Base-by-base conservation (phyloP, 2,113 vertebrate species). In the Condylura cristata region DNA sequence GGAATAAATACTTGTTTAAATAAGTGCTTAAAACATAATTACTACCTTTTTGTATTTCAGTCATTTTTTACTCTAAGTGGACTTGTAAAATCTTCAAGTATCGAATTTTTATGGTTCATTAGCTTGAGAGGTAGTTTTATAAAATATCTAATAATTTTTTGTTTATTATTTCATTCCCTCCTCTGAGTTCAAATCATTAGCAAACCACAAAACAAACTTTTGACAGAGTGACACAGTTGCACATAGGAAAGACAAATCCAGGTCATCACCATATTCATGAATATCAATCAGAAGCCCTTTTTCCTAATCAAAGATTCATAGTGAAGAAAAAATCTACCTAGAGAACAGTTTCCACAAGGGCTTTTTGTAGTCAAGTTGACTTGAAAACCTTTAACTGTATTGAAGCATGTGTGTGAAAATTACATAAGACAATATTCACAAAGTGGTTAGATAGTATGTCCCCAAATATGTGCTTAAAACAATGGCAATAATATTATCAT, bases 21-120 rank as follows among this genome's bases (percentile, higher is more conserved):
- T 9, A 41, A 93, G 61, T 44, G 12, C 14, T 89, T 66, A 61
- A 86, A 37, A 66, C 24, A n/a, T 90, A 92, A 88, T 70, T 85
- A 63, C 65, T 60, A 37, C 12, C 12, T 90, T 92, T 92, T 11
- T 46, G 6, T 28, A 44, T 39, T 51, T 88, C 24, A 37, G 37
- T 91, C 28, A 48, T 72, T 65, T 84, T 93, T 70, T 66, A 91
- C 24, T 37, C 78, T 71, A 53, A 87, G 22, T 37, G 26, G 44
- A 10, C 10, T 82, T 94, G 3, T 90, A 61, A 95, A 92, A 89
- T 86, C 68, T 89, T 95, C 22, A 92, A 83, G n/a, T 85, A 28
- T 46, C 79, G 63, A 86, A 66, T 63, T 80, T 84, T 93, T 8
- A 72, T 48, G 66, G 48, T 86, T 89, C 80, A 86, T 41, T 71